phyloP scores from a whole-genome alignment of 2,888 invertebrate genomes.

The Nymphalis urticae region DNA sequence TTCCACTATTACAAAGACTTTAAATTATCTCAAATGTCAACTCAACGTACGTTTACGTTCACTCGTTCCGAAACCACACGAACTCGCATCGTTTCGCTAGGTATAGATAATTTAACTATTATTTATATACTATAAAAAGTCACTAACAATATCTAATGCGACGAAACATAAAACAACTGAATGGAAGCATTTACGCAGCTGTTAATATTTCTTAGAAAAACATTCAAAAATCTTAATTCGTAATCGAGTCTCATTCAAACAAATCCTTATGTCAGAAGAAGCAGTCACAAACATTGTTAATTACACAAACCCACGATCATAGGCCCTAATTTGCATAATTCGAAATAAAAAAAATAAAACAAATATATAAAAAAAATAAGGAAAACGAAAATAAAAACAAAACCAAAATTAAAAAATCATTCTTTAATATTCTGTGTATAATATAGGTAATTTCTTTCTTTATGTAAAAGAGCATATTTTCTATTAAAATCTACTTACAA shows the following conservation, averaged over 20 bases:
- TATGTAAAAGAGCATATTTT: constrained; percentile 67
- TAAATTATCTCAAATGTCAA: constrained; percentile 41
- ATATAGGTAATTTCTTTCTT: constrained; percentile 57
- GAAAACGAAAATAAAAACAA: constrained; percentile 53
- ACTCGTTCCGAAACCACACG: constrained; percentile 24
- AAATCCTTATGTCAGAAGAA: constrained; percentile 58
- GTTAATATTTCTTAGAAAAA: constrained; percentile 42
- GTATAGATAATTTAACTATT: constrained; percentile 35
- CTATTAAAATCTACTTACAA: constrained; percentile 75
- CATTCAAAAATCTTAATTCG: constrained; percentile 49
- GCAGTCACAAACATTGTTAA: constrained; percentile 25
- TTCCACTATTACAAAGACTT: constrained; percentile 45
- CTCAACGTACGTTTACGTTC: constrained; percentile 34
- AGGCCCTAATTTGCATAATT: constrained; percentile 41
- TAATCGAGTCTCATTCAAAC: constrained; percentile 58
- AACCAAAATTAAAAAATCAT: constrained; percentile 66
- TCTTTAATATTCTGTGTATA: constrained; percentile 78
- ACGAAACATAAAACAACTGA: constrained; percentile 43
- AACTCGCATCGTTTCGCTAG: constrained; percentile 31
- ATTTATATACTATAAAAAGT: constrained; percentile 44
- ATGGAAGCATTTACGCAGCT: constrained; percentile 30
- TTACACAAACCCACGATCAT: constrained; percentile 31
- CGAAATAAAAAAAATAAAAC: constrained; percentile 42
- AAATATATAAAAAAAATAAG: constrained; percentile 42
- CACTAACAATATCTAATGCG: constrained; percentile 55